Evolutionary conservation across 37 sponge, comb jelly and placozoan genomes (phyloP).

Genomic region (Theonella swinhoei): DNA sequence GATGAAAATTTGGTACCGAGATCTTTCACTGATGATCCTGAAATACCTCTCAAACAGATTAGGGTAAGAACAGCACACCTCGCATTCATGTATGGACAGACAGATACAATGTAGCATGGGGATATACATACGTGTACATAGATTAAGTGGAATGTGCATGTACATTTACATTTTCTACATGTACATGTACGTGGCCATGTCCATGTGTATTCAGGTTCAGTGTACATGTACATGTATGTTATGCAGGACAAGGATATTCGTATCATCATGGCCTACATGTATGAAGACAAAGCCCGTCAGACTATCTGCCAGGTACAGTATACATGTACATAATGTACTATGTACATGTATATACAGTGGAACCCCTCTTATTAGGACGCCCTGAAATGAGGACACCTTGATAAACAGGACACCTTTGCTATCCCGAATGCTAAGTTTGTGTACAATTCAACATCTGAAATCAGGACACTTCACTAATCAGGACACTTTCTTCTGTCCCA

Average conservation of each 20-base stretch:
- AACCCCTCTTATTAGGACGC: too few relatives aligned
- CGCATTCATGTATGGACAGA: background rate
- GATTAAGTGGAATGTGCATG: too few relatives aligned
- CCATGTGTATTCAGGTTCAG: background rate
- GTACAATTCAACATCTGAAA: too few relatives aligned
- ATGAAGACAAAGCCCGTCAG: slow-evolving; percentile 53
- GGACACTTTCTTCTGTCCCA: too few relatives aligned
- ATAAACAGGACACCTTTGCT: too few relatives aligned
- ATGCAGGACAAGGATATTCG: slow-evolving; percentile 55
- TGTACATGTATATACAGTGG: too few relatives aligned
- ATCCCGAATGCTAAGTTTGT: too few relatives aligned
- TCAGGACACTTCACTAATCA: too few relatives aligned
- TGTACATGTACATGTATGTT: background rate
- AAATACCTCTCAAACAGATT: slow-evolving; percentile 60
- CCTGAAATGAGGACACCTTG: too few relatives aligned
- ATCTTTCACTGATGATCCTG: slow-evolving; percentile 61
- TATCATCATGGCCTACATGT: slow-evolving; percentile 57
- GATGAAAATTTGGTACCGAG: slow-evolving; percentile 38
- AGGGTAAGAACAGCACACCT: slow-evolving; percentile 47
- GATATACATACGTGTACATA: too few relatives aligned
- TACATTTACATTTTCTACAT: background rate
- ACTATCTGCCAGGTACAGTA: slow-evolving; percentile 29
- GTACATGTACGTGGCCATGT: background rate
- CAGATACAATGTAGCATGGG: too few relatives aligned
- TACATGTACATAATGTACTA: too few relatives aligned